Percentiles rank a stretch among this genome's conserved stretches.
Evolutionary conservation across 2,113 vertebrate genomes (phyloP).

Genomic region (Malurus elegans): DNA sequence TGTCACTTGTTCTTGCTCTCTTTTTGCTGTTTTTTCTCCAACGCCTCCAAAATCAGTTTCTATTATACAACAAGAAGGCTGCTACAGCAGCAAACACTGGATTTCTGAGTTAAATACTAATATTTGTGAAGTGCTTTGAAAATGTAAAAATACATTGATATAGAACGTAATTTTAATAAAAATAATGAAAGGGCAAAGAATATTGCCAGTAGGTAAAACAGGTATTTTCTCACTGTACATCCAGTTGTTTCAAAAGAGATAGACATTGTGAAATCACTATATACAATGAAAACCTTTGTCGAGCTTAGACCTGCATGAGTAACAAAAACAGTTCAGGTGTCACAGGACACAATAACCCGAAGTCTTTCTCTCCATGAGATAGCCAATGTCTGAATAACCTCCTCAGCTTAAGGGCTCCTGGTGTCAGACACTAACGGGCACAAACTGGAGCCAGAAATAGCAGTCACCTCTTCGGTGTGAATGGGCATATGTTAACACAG

Average conservation of each 20-base stretch:
- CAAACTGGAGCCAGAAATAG: neutral
- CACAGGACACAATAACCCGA: neutral
- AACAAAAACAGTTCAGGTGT: neutral
- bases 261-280: neutral
- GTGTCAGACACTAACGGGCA: neutral
- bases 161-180: neutral
- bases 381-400: neutral
- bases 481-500: neutral
- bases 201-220: neutral
- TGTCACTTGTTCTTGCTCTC: neutral
- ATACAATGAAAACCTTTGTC: neutral
- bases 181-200: neutral
- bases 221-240: neutral
- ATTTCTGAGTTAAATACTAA: neutral
- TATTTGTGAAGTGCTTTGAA: neutral
- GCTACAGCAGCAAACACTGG: neutral
- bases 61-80: neutral
- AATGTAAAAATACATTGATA: neutral
- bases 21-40: neutral
- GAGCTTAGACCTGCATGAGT: fast-evolving
- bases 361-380: neutral
- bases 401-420: neutral
- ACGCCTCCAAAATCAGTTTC: neutral
- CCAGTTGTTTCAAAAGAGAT: neutral
- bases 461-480: neutral